Conservation (phyloP, 2,797 vertebrate species). For the Enteromius paludinosus region DNA sequence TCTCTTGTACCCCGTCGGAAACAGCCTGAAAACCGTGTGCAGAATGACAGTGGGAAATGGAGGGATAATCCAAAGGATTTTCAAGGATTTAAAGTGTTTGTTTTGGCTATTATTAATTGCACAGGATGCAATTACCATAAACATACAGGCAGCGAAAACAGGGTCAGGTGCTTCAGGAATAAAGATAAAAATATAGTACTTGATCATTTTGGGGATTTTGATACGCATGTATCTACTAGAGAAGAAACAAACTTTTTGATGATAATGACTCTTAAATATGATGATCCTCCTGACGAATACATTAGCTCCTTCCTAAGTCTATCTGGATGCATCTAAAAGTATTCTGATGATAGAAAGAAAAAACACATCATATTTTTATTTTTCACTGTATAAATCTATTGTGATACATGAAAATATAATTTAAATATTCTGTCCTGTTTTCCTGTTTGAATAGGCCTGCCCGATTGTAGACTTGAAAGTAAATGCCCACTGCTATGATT, state of each 20-base stretch:
- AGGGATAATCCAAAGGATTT: constrained; percentile 55
- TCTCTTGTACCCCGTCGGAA: constrained; percentile 24
- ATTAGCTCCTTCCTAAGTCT: not conserved
- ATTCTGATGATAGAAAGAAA: not conserved
- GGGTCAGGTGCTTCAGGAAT: constrained; percentile 18
- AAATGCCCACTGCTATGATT: not conserved
- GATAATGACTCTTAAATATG: not conserved
- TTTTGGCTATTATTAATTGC: constrained; percentile 55
- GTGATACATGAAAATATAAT: not conserved
- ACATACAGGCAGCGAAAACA: constrained; percentile 28
- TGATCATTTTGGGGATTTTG: not conserved
- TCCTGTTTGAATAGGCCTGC: too few relatives aligned
- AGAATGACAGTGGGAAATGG: constrained; percentile 49
- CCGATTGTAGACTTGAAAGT: too few relatives aligned
- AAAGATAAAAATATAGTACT: not conserved
- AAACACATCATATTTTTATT: not conserved
- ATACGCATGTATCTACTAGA: not conserved
- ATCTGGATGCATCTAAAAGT: not conserved
- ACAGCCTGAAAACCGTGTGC: constrained; percentile 33
- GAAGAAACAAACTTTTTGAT: not conserved
- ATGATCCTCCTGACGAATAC: not conserved
- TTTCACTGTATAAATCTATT: not conserved
- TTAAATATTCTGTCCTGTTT: too few relatives aligned
- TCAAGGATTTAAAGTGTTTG: constrained; percentile 55
- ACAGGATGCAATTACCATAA: constrained; percentile 34